A percentile compares a stretch with the other conserved stretches of the same genome.
These are phyloP conservation scores for Syrphus vitripennis DNA, from an alignment of 2,888 invertebrate genomes.

Conservation along the genomic window DNA sequence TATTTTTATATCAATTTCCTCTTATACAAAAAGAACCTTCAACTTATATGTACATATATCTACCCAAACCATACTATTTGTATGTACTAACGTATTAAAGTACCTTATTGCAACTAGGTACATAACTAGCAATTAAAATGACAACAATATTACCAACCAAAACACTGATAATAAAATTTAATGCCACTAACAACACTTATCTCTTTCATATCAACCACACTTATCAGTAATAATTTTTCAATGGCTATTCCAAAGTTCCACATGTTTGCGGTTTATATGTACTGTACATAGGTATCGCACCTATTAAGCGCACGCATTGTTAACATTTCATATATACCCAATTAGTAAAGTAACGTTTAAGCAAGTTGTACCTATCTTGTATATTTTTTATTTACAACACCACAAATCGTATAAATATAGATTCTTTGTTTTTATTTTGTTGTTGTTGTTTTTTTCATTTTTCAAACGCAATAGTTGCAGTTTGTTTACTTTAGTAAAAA, in stretches of 20 bases:
- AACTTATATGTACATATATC: background rate
- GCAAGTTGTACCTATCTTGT: background rate
- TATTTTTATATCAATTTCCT: background rate
- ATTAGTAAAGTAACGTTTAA: background rate
- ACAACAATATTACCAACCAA: background rate
- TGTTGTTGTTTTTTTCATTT: too few species aligned
- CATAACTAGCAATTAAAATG: background rate
- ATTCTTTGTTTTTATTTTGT: too few species aligned
- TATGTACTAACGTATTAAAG: background rate
- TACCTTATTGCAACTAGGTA: background rate
- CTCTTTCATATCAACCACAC: background rate
- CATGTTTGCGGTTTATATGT: background rate
- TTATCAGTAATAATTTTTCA: background rate
- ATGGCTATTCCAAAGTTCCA: background rate
- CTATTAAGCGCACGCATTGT: background rate
- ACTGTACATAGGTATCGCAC: background rate
- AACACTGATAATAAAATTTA: background rate
- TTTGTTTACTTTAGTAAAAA: conserved; percentile 11
- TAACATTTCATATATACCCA: background rate
- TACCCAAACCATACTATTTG: too few species aligned
- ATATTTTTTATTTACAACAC: background rate
- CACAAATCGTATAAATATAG: background rate
- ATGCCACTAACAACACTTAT: conserved; percentile 6
- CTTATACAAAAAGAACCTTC: background rate
- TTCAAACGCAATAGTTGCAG: background rate